These are phyloP conservation scores for Drosophila parabipectinata DNA, from an alignment of 1,140 invertebrate genomes.

Conservation along the genomic window DNA sequence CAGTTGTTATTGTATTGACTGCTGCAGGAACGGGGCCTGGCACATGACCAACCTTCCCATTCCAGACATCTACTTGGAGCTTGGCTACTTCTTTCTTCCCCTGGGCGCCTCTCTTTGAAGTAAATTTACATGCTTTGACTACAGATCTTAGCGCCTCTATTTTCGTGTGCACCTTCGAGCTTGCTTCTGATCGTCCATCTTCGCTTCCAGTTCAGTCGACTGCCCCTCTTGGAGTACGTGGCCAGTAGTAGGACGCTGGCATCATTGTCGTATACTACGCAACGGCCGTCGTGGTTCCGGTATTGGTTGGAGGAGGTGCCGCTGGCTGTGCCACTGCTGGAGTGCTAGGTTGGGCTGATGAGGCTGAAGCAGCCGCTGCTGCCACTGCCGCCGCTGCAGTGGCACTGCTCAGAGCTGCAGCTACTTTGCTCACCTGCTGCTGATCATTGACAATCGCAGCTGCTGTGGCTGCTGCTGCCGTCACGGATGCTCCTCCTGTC, in stretches of 20 bases:
- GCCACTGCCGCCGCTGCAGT: slow-evolving; percentile 42
- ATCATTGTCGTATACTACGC: slow-evolving; percentile 83
- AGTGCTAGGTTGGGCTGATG: slow-evolving; percentile 35
- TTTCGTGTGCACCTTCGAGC: too few species aligned
- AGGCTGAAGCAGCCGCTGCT: slow-evolving; percentile 22
- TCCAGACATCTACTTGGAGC: slow-evolving; percentile 11
- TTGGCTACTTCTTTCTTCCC: neutral
- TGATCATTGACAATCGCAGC: slow-evolving; percentile 38
- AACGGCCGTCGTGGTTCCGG: slow-evolving; percentile 80
- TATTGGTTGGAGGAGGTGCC: slow-evolving; percentile 68
- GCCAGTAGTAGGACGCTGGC: slow-evolving; percentile 75
- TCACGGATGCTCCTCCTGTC: slow-evolving; percentile 27
- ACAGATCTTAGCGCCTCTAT: slow-evolving; percentile 13
- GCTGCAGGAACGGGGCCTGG: slow-evolving; percentile 13
- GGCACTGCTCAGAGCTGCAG: slow-evolving; percentile 43
- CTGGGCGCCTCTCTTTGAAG: slow-evolving; percentile 38
- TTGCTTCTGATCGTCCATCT: neutral
- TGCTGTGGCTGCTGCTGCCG: slow-evolving; percentile 12
- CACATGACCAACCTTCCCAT: slow-evolving; percentile 5
- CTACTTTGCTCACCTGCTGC: slow-evolving; percentile 56
- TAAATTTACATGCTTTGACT: slow-evolving; percentile 64
- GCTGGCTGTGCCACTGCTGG: slow-evolving; percentile 54
- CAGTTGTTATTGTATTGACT: slow-evolving; percentile 70
- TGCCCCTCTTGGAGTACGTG: slow-evolving; percentile 43
- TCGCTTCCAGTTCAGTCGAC: slow-evolving; percentile 35